Conservation (phyloP, 2,888 invertebrate genomes). For the Plagodis pulveraria region DNA sequence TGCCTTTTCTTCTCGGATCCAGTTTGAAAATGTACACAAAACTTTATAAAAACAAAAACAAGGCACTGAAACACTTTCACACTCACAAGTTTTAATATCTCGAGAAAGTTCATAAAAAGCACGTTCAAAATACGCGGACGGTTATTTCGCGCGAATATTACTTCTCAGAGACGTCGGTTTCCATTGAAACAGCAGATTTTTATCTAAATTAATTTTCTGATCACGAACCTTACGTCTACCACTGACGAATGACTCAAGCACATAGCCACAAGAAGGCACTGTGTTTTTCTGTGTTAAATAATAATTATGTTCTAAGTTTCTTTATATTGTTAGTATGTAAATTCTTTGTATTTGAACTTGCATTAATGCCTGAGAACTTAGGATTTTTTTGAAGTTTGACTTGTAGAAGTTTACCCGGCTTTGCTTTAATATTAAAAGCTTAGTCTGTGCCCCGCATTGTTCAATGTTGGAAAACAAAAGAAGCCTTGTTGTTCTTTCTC, state of each 20-base stretch:
- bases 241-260: conserved; percentile 30
- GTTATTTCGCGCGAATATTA: conserved; percentile 26
- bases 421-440: neutral
- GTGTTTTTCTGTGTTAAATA: conserved; percentile 23
- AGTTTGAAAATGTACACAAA: conserved; percentile 47
- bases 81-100: conserved; percentile 18
- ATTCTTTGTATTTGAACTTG: neutral
- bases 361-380: neutral
- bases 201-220: conserved; percentile 66
- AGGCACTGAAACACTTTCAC: conserved; percentile 41
- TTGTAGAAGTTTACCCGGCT: no score
- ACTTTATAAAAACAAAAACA: conserved; percentile 31
- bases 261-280: conserved; percentile 24
- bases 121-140: conserved; percentile 21
- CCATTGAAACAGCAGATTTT: conserved; percentile 58
- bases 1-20: conserved; percentile 65
- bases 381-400: no score
- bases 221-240: conserved; percentile 65
- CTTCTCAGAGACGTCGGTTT: conserved; percentile 38
- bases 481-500: conserved; percentile 40
- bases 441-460: neutral
- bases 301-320: neutral
- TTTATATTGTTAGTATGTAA: neutral
- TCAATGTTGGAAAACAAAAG: conserved; percentile 10
- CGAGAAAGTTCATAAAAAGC: conserved; percentile 24